Evolutionary conservation across 1,140 invertebrate genomes (phyloP).

Genomic region (Anoplolepis gracilipes): DNA sequence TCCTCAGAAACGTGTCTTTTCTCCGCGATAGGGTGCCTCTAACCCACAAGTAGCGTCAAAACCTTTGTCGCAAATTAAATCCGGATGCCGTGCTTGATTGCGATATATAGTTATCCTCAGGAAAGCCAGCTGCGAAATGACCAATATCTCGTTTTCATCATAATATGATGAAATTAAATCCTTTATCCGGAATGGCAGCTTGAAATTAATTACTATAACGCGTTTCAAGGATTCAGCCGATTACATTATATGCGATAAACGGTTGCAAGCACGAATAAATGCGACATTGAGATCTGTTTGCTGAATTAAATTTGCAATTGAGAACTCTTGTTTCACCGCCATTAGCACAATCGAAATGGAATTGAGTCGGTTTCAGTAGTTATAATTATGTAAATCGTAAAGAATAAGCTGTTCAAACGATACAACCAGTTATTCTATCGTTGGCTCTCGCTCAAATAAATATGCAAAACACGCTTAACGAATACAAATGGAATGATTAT

Average conservation of each 20-base stretch:
- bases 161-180: conserved; percentile 36
- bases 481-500: conserved; percentile 60
- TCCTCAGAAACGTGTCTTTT: conserved; percentile 14
- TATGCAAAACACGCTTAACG: conserved; percentile 30
- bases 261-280: conserved; percentile 18
- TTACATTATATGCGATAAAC: conserved; percentile 13
- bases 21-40: not conserved
- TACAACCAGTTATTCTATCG: conserved; percentile 35
- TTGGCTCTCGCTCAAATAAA: conserved; percentile 34
- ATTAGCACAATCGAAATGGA: conserved; percentile 15
- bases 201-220: conserved; percentile 52
- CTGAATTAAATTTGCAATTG: conserved; percentile 48
- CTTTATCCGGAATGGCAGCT: not conserved
- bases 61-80: conserved; percentile 29
- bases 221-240: not conserved
- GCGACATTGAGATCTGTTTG: conserved; percentile 26
- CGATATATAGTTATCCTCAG: not conserved
- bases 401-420: conserved; percentile 24
- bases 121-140: conserved; percentile 7
- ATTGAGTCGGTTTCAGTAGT: conserved; percentile 37
- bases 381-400: conserved; percentile 47
- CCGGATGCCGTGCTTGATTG: conserved; percentile 2
- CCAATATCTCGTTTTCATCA: conserved; percentile 39
- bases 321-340: conserved; percentile 45
- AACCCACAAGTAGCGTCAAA: not conserved